Base-by-base conservation (phyloP, 2,888 invertebrate genomes). In the Cremastobaeus sp. region DNA sequence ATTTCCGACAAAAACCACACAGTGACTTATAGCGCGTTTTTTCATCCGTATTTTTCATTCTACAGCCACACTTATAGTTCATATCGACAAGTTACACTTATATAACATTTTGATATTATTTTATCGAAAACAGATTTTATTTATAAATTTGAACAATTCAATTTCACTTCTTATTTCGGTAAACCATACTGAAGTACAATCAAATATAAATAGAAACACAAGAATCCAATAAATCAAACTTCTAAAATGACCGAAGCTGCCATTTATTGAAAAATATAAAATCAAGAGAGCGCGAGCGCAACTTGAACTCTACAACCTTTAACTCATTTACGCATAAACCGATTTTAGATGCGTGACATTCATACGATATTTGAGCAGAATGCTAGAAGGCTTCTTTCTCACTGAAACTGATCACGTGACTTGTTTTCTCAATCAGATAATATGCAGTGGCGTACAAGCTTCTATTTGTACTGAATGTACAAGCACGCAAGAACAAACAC, bases 311-410 rank as follows among this genome's bases (percentile, higher is more conserved):
- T 25, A 4, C 15, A n/a, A 30, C 25, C 43, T 55, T 43, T 32
- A 43, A 60, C 48, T 30, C 30, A 60, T 48, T 60, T 45, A 45
- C 45, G 57, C 57, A 59, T 45, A 45, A 59, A 59, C 57, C 57
- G 57, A 59, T 59, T 60, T 60, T 14, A 30, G 48, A 14, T 48
- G 60, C 60, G 60, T 60, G 60, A 60, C 48, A 48, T 18, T 39
- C 48, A 60, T 60, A 39, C 60, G 39, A 32, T 48, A 48, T 47
- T 60, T 37, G 60, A 14, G 17, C 18, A 25, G 43, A 25, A 43
- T 43, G 43, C 9, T 12, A 47, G 37, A 59, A 48, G 30, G 60
- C 18, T 48, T 37, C 20, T 32, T 39, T 41, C 32, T 60, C 28
- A 30, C 18, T 37, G 11, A 17, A 60, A 39, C 37, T 18, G n/a